A percentile compares a stretch with the other conserved stretches of the same genome.
These are phyloP conservation scores for Stomatorhinus ivindoensis DNA, from an alignment of 2,113 vertebrate genomes.

Conservation along the genomic window DNA sequence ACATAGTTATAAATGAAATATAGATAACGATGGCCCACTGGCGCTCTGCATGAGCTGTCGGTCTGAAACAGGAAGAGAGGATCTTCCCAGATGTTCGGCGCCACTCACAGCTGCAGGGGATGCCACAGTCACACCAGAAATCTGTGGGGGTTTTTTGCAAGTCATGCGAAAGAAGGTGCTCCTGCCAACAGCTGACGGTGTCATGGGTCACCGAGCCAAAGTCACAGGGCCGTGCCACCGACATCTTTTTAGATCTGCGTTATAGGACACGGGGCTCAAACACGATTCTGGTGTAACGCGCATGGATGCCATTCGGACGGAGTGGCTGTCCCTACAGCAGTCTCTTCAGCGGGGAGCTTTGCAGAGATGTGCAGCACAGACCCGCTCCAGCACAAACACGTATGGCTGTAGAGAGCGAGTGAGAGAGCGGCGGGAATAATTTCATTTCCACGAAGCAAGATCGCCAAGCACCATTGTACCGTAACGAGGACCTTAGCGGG, in stretches of 20 bases:
- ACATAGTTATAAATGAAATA: neutral
- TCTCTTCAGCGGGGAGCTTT: neutral
- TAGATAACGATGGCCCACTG: neutral
- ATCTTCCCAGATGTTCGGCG: neutral
- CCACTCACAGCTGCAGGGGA: neutral
- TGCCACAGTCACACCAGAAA: neutral
- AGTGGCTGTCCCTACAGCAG: neutral
- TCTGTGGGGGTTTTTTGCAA: neutral
- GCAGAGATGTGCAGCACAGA: neutral
- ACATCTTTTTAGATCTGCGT: neutral
- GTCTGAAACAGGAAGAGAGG: neutral
- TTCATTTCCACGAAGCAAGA: slow-evolving; percentile 25
- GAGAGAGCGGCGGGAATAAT: slow-evolving; percentile 2
- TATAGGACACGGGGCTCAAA: neutral
- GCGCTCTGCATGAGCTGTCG: neutral
- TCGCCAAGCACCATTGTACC: slow-evolving; percentile 14
- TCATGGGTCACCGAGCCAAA: neutral
- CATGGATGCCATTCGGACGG: neutral
- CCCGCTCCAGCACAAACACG: neutral
- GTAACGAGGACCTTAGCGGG: slow-evolving; percentile 16
- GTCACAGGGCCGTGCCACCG: neutral
- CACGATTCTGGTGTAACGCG: neutral
- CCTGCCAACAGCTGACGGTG: neutral
- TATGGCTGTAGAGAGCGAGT: neutral
- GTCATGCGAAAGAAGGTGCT: neutral